Percentiles rank a stretch among this genome's conserved stretches.
phyloP scores from a whole-genome alignment of 2,797 vertebrate genomes.

The Syngnathus acus region DNA sequence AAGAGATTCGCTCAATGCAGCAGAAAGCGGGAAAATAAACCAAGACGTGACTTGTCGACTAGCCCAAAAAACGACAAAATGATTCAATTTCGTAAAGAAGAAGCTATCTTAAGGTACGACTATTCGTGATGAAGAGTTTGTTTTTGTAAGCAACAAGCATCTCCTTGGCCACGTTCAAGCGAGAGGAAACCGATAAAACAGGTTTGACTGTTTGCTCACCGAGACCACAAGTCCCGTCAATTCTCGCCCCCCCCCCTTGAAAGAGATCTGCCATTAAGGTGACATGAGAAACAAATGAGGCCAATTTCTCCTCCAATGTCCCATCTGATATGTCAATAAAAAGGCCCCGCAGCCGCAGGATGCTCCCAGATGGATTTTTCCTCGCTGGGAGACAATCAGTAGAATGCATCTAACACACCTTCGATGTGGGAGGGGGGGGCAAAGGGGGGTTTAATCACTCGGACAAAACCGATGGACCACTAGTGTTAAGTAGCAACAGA shows the following conservation, averaged over 20 bases:
- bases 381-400: constrained; percentile 67
- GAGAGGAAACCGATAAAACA: constrained; percentile 63
- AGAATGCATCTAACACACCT: constrained; percentile 68
- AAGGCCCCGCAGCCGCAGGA: constrained; percentile 66
- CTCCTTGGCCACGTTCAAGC: constrained; percentile 47
- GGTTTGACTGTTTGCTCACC: constrained; percentile 67
- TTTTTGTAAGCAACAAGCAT: neutral
- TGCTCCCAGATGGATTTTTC: constrained; percentile 69
- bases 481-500: constrained; percentile 55
- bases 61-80: neutral
- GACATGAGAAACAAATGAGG: constrained; percentile 78
- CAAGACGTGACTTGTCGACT: neutral
- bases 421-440: constrained; percentile 24
- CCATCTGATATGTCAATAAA: constrained; percentile 79
- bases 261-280: constrained; percentile 73
- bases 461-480: constrained; percentile 59
- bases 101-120: no score
- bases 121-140: neutral
- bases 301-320: constrained; percentile 77
- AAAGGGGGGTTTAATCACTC: constrained; percentile 49
- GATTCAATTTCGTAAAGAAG: neutral
- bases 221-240: constrained; percentile 65
- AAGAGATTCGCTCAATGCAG: constrained; percentile 34
- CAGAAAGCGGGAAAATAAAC: constrained; percentile 38
- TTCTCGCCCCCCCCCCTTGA: constrained; percentile 64